Conservation (phyloP, 2,888 invertebrate genomes). For the Melanotus villosus region DNA sequence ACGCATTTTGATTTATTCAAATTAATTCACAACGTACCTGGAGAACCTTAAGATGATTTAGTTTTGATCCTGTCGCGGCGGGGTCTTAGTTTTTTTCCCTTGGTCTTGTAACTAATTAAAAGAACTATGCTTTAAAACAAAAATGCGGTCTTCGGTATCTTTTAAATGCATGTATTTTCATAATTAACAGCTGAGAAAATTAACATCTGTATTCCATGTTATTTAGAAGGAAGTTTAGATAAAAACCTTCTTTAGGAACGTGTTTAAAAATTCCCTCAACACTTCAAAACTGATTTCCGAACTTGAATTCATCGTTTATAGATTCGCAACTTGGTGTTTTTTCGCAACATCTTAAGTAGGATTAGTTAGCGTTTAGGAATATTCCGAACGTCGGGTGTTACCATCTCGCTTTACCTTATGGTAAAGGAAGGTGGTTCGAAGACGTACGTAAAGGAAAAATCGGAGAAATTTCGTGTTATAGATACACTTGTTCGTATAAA, state of each 20-base stretch:
- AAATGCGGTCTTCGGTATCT: constrained; percentile 34
- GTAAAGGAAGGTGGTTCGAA: background rate
- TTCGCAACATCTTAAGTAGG: constrained; percentile 56
- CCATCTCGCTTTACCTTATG: constrained; percentile 1
- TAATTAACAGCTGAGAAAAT: constrained; percentile 53
- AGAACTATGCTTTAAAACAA: constrained; percentile 24
- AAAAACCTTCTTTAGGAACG: background rate
- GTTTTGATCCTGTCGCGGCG: too few species aligned
- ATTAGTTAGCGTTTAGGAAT: constrained; percentile 47
- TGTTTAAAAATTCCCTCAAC: constrained; percentile 29
- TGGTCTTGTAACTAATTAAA: constrained; percentile 11
- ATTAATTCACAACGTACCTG: background rate
- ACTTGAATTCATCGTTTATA: constrained; percentile 48
- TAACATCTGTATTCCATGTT: constrained; percentile 45
- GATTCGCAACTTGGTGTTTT: constrained; percentile 50
- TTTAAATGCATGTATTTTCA: constrained; percentile 44
- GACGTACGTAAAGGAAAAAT: constrained; percentile 22
- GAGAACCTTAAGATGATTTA: background rate
- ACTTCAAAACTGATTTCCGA: constrained; percentile 45
- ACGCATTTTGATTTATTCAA: background rate
- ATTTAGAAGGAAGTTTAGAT: constrained; percentile 42
- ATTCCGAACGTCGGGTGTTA: constrained; percentile 22
- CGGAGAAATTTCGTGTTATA: constrained; percentile 34
- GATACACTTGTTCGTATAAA: constrained; percentile 54
- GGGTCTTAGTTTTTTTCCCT: constrained; percentile 12